Evolutionary conservation across 2,113 vertebrate species (phyloP).

Genomic region (Sardina pilchardus): DNA sequence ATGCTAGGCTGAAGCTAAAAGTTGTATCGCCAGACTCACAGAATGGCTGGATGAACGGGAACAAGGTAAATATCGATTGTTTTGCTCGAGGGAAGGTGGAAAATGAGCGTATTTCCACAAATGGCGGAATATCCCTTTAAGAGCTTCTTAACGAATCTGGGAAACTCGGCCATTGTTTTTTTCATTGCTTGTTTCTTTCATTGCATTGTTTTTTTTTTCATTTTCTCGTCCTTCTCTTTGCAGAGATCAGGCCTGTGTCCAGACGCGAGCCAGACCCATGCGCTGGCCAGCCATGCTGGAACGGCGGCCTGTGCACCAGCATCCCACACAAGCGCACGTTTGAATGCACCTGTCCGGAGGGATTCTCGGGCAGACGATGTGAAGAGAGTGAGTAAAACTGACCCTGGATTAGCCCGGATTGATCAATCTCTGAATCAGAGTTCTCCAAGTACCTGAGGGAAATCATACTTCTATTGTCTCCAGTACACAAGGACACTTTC

Average conservation of each 20-base stretch:
- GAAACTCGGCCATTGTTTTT: no score
- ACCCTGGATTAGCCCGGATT: not conserved
- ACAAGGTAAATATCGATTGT: no score
- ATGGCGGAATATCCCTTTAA: no score
- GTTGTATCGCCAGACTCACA: no score
- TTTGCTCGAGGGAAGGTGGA: no score
- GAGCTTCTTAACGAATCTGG: no score
- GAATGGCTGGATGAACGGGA: no score
- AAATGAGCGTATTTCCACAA: no score
- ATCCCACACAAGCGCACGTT: slow-evolving; percentile 52
- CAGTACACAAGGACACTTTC: not conserved
- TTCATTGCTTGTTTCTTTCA: no score
- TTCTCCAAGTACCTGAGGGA: not conserved
- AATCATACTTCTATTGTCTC: not conserved
- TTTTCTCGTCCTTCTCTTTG: slow-evolving; percentile 35
- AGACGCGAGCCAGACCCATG: slow-evolving; percentile 64
- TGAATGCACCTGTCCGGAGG: slow-evolving; percentile 77
- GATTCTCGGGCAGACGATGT: slow-evolving; percentile 79
- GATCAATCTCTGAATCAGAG: not conserved
- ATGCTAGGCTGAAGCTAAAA: no score
- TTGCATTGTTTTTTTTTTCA: no score
- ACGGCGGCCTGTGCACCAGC: slow-evolving; percentile 76
- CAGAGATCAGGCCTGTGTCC: slow-evolving; percentile 5
- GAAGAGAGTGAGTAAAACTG: slow-evolving; percentile 73
- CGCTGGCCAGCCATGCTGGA: slow-evolving; percentile 73